Conservation (phyloP, 2,797 vertebrate genomes). For the Rhinichthys osculus region DNA sequence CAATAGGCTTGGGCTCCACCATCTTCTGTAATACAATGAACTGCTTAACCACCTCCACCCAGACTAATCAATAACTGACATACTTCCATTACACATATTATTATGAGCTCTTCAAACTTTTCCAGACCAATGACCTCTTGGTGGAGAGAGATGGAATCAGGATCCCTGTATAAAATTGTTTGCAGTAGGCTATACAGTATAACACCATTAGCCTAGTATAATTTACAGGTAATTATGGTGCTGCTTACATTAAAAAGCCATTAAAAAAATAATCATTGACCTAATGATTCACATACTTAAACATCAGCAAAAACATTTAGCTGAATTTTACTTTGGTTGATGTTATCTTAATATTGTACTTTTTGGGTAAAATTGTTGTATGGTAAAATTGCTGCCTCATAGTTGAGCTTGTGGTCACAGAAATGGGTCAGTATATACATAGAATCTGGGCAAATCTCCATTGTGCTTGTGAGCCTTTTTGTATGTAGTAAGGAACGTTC, state of each 20-base stretch:
- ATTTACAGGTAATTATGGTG: neutral
- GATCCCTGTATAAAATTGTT: neutral
- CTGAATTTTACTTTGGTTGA: neutral
- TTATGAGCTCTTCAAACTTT: neutral
- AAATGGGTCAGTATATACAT: neutral
- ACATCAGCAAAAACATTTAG: neutral
- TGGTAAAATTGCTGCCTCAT: no score
- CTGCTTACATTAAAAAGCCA: neutral
- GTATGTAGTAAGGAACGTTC: no score
- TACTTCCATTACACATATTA: neutral
- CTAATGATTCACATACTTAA: neutral
- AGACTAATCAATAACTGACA: neutral
- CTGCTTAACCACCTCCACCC: neutral
- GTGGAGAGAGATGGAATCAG: neutral
- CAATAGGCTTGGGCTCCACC: neutral
- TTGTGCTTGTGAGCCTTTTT: neutral
- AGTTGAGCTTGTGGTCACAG: neutral
- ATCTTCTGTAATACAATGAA: neutral
- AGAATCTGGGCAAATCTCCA: neutral
- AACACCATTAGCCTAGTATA: neutral
- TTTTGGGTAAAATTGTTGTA: neutral
- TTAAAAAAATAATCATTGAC: neutral
- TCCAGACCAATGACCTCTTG: neutral
- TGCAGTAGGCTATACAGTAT: neutral
- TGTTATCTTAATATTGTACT: neutral